Evolutionary conservation across 92 coral and sea anemone species (phyloP), one percentile per base, ranked within the genome.

Genomic region (Porites lobata): DNA sequence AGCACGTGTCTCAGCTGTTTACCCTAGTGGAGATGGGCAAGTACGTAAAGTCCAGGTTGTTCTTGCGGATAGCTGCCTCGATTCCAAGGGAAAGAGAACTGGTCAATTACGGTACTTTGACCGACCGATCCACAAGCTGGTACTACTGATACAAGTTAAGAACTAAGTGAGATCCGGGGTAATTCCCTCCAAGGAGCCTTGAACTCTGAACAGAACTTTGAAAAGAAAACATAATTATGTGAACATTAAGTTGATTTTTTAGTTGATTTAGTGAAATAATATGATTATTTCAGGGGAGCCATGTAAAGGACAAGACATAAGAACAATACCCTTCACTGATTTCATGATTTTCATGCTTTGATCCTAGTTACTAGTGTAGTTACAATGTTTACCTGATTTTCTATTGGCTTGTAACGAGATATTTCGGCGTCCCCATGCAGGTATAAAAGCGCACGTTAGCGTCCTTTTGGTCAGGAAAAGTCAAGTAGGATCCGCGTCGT

Each of bases 31-130:
- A 4, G 89, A 88, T 64, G 89, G 84, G 19, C 76, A 74, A 18
- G 89, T 88, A 6, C 83, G 89, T 77, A 88, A 77, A 57, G 93
- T 90, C 21, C 86, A 80, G 66, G 86, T 90, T 10, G 86, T 87
- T 71, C 51, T 90, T 72, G 93, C 90, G 59, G 86, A 86, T 52
- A 47, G 94, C 68, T 52, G 72, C 75, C 62, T 91, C 74, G 94
- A 91, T 80, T 65, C 76, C 64, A 86, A 74, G 26, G 91, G 91
- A 15, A 86, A 69, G 72, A 81, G 94, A 69, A 43, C 50, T n/a
- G 53, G 67, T 10, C 52, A 85, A 2, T 14, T 47, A 29, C 19
- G 64, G 90, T 84, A 26, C 20, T 61, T 89, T 75, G 82, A 85
- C 12, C 50, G 90, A 17, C 92, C 92, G 19, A 72, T 89, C 14